Conservation (phyloP, 2,113 vertebrate genomes). For the Rhinoptilus africanus region DNA sequence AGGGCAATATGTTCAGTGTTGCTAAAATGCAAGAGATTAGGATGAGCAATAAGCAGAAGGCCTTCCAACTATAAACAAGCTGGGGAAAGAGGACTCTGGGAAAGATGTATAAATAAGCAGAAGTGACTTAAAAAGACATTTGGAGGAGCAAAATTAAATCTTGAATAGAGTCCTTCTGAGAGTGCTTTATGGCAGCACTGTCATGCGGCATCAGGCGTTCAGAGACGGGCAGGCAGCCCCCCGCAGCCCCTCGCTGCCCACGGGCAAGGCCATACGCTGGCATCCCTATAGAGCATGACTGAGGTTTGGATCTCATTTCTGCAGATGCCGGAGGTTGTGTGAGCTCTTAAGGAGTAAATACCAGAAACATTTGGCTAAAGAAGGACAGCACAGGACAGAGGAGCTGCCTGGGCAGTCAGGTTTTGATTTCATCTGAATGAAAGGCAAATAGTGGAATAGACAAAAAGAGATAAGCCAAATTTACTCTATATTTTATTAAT, state of each 20-base stretch:
- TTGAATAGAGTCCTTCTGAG: background rate
- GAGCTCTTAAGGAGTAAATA: background rate
- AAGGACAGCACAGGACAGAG: background rate
- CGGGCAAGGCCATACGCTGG: rapidly evolving
- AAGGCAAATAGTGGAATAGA: background rate
- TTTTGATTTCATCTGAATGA: background rate
- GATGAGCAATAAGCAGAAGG: constrained; percentile 31
- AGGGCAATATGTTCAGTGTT: background rate
- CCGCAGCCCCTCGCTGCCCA: background rate
- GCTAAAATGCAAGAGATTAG: background rate
- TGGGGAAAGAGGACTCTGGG: background rate
- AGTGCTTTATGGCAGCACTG: background rate
- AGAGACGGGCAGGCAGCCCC: background rate
- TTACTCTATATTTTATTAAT: background rate
- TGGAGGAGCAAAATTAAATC: constrained; percentile 29
- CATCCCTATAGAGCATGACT: background rate
- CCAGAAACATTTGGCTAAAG: background rate
- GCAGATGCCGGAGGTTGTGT: background rate
- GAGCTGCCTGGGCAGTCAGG: background rate
- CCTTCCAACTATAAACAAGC: constrained; percentile 24
- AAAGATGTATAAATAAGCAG: constrained; percentile 37
- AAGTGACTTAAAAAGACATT: background rate
- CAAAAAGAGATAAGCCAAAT: background rate
- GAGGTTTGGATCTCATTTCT: background rate
- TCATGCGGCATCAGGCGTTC: background rate